Conservation (phyloP, 2,888 invertebrate species). For the Sipha maydis region DNA sequence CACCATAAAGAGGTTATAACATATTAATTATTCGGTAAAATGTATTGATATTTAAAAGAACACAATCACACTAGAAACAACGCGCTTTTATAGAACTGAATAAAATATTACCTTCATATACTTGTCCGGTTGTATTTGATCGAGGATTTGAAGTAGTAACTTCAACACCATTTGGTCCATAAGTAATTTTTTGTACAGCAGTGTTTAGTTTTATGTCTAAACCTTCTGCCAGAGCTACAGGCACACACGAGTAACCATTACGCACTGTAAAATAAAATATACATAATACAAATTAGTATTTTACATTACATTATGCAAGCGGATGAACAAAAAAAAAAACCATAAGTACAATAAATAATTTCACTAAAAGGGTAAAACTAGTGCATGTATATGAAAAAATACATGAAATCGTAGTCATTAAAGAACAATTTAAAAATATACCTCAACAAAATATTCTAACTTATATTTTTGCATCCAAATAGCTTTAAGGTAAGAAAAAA, state of each 20-base stretch:
- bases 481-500: neutral
- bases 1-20: neutral
- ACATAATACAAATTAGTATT: neutral
- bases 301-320: neutral
- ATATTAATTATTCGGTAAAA: no score
- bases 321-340: neutral
- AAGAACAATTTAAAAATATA: neutral
- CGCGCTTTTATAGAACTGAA: neutral
- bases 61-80: no score
- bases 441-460: slow-evolving; percentile 18
- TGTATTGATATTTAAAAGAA: no score
- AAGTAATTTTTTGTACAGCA: slow-evolving; percentile 87
- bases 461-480: slow-evolving; percentile 35
- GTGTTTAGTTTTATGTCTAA: slow-evolving; percentile 93
- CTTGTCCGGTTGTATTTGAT: neutral
- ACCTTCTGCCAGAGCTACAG: slow-evolving; percentile 91
- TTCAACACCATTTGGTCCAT: slow-evolving; percentile 70
- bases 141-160: slow-evolving; percentile 74
- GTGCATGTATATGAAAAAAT: neutral
- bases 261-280: slow-evolving; percentile 77
- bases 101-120: slow-evolving; percentile 30
- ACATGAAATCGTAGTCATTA: neutral
- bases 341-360: neutral
- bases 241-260: slow-evolving; percentile 96
- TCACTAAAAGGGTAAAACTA: neutral